Percentiles rank a stretch among this genome's conserved stretches.
These are phyloP conservation scores for Clunio marinus DNA, from an alignment of 2,888 invertebrate genomes.

Conservation along the genomic window DNA sequence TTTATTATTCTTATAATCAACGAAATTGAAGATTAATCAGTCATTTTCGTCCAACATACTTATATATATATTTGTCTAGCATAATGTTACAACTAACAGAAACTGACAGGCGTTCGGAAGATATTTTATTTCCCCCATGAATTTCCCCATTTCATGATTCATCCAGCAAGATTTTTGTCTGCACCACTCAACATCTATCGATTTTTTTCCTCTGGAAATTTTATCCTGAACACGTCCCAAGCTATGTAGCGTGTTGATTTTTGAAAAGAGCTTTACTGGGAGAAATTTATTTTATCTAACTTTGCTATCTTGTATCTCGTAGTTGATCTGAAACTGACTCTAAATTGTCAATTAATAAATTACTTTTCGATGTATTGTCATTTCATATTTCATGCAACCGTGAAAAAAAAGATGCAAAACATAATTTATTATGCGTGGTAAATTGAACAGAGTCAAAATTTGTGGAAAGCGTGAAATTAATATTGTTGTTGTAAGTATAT, in stretches of 20 bases:
- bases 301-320: no score
- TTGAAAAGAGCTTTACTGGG: neutral
- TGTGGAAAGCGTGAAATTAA: slow-evolving; percentile 19
- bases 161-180: slow-evolving; percentile 20
- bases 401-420: slow-evolving; percentile 16
- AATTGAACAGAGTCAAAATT: slow-evolving; percentile 8
- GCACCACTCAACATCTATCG: slow-evolving; percentile 24
- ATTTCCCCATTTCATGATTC: slow-evolving; percentile 21
- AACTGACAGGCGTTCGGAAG: slow-evolving; percentile 12
- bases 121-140: neutral
- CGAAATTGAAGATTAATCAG: neutral
- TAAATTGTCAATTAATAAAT: slow-evolving; percentile 18
- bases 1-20: neutral
- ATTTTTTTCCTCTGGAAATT: slow-evolving; percentile 16
- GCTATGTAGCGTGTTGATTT: no score
- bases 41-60: slow-evolving; percentile 12
- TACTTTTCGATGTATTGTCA: neutral
- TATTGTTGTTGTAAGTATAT: slow-evolving; percentile 12
- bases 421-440: slow-evolving; percentile 17
- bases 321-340: neutral
- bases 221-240: neutral
- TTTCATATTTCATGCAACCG: slow-evolving; percentile 7
- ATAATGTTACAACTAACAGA: slow-evolving; percentile 14
- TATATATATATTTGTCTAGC: slow-evolving; percentile 9
- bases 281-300: no score